Conservation (phyloP, 2,797 vertebrate genomes). For the Pseudotriccus pelzelni region DNA sequence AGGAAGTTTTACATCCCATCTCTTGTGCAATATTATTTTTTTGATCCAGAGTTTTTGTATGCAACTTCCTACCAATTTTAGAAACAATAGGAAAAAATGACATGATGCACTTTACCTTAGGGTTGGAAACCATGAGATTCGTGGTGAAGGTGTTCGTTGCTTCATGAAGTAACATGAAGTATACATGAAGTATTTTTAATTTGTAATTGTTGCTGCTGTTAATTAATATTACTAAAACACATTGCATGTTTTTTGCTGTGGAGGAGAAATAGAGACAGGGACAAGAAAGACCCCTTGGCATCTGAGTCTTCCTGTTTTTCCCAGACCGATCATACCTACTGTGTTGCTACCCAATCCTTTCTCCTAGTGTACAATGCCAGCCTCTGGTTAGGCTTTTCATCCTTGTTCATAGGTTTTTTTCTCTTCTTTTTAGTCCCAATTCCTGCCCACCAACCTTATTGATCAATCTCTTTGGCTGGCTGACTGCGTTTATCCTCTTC, state of each 20-base stretch:
- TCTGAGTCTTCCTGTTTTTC: not conserved
- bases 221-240: not conserved
- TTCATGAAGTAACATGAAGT: too few relatives aligned
- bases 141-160: not conserved
- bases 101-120: not conserved
- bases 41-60: not conserved
- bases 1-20: not conserved
- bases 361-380: not conserved
- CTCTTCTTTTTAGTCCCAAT: not conserved
- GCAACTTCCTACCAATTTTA: not conserved
- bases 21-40: not conserved
- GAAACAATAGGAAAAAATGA: not conserved
- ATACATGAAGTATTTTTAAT: not conserved
- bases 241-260: not conserved
- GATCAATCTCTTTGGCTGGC: not conserved
- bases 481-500: not conserved
- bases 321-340: rapidly evolving
- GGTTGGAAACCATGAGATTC: not conserved
- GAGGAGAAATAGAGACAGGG: not conserved
- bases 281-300: not conserved
- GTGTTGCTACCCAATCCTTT: not conserved
- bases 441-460: not conserved
- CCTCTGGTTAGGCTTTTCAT: not conserved
- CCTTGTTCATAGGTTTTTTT: not conserved
- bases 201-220: not conserved